Percentiles rank a stretch among this genome's conserved stretches.
These are phyloP conservation scores for Eupeodes latifasciatus DNA, from an alignment of 2,888 invertebrate species.

Conservation along the genomic window DNA sequence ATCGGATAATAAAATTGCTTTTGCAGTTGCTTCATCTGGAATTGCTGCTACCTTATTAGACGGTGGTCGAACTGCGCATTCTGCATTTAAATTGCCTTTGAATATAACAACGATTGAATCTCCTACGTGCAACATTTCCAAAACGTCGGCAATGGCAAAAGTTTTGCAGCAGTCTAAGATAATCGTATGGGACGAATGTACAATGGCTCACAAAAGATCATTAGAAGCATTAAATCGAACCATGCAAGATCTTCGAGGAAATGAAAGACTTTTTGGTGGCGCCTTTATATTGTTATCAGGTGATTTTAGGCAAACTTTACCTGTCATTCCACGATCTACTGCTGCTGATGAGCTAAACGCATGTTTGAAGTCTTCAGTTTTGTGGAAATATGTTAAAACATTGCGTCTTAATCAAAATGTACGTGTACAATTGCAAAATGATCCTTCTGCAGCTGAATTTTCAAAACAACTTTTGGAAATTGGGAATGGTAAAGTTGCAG, in stretches of 20 bases:
- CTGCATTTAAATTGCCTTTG: constrained; percentile 48
- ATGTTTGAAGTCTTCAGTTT: constrained; percentile 71
- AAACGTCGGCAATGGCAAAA: constrained; percentile 29
- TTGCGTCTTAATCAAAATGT: constrained; percentile 57
- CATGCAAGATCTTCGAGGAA: constrained; percentile 63
- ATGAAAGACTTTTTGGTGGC: constrained; percentile 55
- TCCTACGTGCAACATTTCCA: constrained; percentile 19
- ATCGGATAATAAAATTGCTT: constrained; percentile 37
- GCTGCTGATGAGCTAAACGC: constrained; percentile 78
- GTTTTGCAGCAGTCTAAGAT: constrained; percentile 49
- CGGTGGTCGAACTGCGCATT: constrained; percentile 41
- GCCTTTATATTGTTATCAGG: constrained; percentile 59
- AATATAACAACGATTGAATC: constrained; percentile 25
- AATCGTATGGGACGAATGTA: constrained; percentile 71
- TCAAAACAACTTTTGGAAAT: constrained; percentile 65
- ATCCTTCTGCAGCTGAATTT: constrained; percentile 55
- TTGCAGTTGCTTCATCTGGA: constrained; percentile 59
- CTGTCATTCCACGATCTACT: constrained; percentile 77
- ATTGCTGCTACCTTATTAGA: constrained; percentile 49
- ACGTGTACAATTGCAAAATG: constrained; percentile 62
- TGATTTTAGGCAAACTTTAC: constrained; percentile 65
- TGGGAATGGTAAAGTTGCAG: constrained; percentile 76
- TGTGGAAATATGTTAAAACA: constrained; percentile 61
- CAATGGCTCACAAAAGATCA: constrained; percentile 43
- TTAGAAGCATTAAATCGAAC: constrained; percentile 63